phyloP scores from a whole-genome alignment of 2,797 vertebrate genomes.

The Sandelia bainsii region DNA sequence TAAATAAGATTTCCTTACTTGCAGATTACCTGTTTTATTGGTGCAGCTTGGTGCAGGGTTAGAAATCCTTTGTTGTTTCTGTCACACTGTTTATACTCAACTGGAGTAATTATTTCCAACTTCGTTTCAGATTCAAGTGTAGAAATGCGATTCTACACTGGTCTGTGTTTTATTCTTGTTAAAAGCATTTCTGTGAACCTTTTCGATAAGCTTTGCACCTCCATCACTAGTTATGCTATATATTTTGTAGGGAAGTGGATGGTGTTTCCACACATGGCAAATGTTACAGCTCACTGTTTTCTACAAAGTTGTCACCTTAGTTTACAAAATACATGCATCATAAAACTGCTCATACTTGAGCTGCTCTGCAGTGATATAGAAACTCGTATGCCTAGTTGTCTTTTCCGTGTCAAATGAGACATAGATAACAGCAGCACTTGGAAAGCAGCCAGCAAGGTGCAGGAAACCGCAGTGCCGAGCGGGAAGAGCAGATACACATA shows the following conservation, averaged over 20 bases:
- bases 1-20: too few species aligned
- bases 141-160: background rate
- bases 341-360: background rate
- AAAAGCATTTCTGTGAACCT: too few species aligned
- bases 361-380: slow-evolving; percentile 3
- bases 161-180: background rate
- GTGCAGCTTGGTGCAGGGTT: too few species aligned
- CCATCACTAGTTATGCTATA: too few species aligned
- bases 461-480: slow-evolving; percentile 3
- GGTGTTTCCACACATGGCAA: too few species aligned
- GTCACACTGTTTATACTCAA: background rate
- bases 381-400: slow-evolving; percentile 7
- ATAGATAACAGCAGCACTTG: slow-evolving; percentile 14
- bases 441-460: slow-evolving; percentile 5
- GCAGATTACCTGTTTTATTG: too few species aligned
- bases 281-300: background rate
- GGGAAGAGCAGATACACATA: slow-evolving; percentile 2
- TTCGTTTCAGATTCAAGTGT: background rate
- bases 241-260: too few species aligned
- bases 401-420: slow-evolving; percentile 14
- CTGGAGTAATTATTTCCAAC: background rate
- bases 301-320: background rate
- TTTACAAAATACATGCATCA: background rate
- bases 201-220: too few species aligned
- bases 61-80: too few species aligned